Percentiles rank a stretch among this genome's conserved stretches.
phyloP scores from a whole-genome alignment of 2,797 vertebrate genomes.

The Sebastiscus albofasciatus region DNA sequence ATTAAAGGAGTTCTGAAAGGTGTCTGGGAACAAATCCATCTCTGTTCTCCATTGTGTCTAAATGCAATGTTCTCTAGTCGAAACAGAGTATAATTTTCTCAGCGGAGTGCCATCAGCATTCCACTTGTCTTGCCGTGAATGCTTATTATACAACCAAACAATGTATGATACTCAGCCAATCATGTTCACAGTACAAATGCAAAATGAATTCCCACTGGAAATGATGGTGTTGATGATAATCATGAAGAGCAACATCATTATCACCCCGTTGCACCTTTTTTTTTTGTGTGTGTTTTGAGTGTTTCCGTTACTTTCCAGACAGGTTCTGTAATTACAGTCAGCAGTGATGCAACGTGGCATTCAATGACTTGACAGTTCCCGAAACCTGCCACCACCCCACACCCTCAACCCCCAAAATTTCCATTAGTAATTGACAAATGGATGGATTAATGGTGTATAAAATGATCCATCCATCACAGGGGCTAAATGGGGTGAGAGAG shows the following conservation, averaged over 20 bases:
- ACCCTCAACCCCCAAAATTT: conserved; percentile 51
- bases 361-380: conserved; percentile 60
- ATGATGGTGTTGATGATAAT: conserved; percentile 39
- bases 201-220: conserved; percentile 38
- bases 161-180: conserved; percentile 20
- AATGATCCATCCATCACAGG: conserved; percentile 74
- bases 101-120: conserved; percentile 38
- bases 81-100: conserved; percentile 34
- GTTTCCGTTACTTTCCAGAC: conserved; percentile 38
- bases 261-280: conserved; percentile 13
- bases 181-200: conserved; percentile 29
- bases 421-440: conserved; percentile 78
- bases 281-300: neutral
- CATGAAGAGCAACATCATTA: conserved; percentile 37
- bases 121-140: conserved; percentile 37
- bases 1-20: conserved; percentile 29
- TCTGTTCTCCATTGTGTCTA: conserved; percentile 13
- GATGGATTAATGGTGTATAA: conserved; percentile 79
- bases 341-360: conserved; percentile 64
- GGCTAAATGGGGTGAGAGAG: conserved; percentile 68
- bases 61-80: conserved; percentile 17
- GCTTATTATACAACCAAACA: conserved; percentile 37
- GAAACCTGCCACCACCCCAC: conserved; percentile 35
- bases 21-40: conserved; percentile 37
- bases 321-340: conserved; percentile 63